These are phyloP conservation scores for Mionectes olivaceus DNA, from an alignment of 2,797 vertebrate genomes.

Conservation along the genomic window DNA sequence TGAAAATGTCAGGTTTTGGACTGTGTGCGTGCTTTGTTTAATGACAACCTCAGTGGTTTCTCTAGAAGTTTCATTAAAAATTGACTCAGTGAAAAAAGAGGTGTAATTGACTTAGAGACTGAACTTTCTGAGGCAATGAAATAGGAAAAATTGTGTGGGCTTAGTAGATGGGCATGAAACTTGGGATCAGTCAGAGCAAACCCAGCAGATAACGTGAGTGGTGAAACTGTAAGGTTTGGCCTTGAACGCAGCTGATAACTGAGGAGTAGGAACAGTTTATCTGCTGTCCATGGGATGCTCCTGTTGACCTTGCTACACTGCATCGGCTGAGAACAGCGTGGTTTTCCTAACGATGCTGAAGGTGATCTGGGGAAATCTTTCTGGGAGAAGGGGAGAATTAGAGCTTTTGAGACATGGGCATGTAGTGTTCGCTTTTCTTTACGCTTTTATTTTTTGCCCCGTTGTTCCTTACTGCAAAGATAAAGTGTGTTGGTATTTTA, in stretches of 20 bases:
- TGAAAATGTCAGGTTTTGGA: background rate
- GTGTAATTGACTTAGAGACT: background rate
- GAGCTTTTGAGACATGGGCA: background rate
- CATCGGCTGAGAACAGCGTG: background rate
- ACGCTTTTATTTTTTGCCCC: background rate
- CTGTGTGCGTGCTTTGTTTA: background rate
- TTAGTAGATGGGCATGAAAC: background rate
- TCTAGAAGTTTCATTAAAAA: background rate
- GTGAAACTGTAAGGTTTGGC: background rate
- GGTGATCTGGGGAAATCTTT: background rate
- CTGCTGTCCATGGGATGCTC: background rate
- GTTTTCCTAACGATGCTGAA: background rate
- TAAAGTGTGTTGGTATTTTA: background rate
- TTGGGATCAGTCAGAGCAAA: background rate
- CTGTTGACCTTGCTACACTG: background rate
- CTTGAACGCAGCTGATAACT: background rate
- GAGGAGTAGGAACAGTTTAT: background rate
- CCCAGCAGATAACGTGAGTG: background rate
- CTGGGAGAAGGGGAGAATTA: background rate
- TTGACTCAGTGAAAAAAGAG: background rate
- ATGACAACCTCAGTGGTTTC: background rate
- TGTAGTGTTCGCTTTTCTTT: background rate
- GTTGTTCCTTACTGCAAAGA: background rate
- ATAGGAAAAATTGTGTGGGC: background rate
- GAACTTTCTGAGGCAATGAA: background rate